Evolutionary conservation across 2,797 vertebrate genomes (phyloP), one percentile per base, ranked within the genome.

Genomic region (Diplodus sargus): DNA sequence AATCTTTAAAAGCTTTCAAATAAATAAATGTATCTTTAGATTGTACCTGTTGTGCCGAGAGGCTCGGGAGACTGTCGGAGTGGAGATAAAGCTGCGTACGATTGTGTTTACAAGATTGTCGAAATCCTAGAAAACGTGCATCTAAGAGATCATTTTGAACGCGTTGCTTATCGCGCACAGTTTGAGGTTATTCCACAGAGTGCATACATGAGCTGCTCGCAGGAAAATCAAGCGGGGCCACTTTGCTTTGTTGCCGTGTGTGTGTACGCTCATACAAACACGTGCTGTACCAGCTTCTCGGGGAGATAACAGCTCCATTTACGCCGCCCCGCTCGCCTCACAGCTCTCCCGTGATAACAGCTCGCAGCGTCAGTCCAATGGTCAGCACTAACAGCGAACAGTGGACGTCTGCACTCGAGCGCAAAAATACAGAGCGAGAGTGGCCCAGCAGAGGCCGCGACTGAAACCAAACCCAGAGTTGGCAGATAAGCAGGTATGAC

Each of bases 281-380:
- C 59, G 70, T 25, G 75, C 75, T 70, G 68, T 51, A 39, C 30
- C 65, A 60, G 61, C 67, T 81, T 79, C 81, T 73, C 51, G 60
- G 53, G 61, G 77, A 85, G 85, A 92, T 90, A 92, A 90, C 87
- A 68, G 79, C 82, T 90, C 81, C 84, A 84, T 92, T 92, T 87
- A 76, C 30, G 34, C 72, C 65, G 74, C 47, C 58, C 79, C 56
- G 74, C 60, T 82, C 78, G 61, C 54, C 71, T 77, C 34, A 28
- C 65, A 34, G 28, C 72, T 85, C 74, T 79, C 69, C 53, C 11
- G 66, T 85, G 86, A 91, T 88, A 82, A 87, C 80, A 80, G 56
- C 73, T 70, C 65, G 8, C 62, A 28, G 14, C 59, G 70, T 83
- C 77, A 76, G 68, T 59, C 48, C 78, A 74, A 67, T 53, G 67